Base-by-base conservation (phyloP, 2,888 invertebrate species). In the Leuctra nigra region DNA sequence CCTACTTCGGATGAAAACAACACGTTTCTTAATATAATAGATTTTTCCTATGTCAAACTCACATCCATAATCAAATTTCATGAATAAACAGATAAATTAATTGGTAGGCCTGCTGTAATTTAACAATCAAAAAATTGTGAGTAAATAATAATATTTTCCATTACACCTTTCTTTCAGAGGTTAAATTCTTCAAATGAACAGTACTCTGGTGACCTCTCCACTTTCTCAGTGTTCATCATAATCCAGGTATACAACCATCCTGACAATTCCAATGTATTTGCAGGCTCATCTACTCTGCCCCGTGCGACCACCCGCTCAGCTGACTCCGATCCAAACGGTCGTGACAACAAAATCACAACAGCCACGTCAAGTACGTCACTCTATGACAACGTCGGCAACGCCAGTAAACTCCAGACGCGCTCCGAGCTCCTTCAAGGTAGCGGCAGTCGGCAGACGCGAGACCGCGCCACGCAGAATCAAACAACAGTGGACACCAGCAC, bases 321-420 rank as follows among this genome's bases (percentile, higher is more conserved):
- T 41, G 86, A 86, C 69, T 79, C 83, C 47, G 86, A 85, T 56
- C 68, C 69, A 35, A 68, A 65, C 58, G 63, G 56, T 44, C 46
- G 63, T 46, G 63, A 59, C 56, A 86, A 85, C 59, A 89, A 87
- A 71, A 87, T 90, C 58, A 84, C 87, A 50, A 84, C 88, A 24
- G 90, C 90, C 53, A 88, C 91, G n/a, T 91, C 90, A 61, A 89
- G 89, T 65, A 89, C 89, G 36, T 91, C 91, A 54, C 81, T 93
- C 48, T 91, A 91, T 69, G 91, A 91, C 74, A 91, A 91, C 70
- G 91, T 91, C 35, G 71, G 71, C 65, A 47, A 47, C 47, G 22
- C 47, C n/a, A 47, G 14, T 69, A 69, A 60, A 64, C 68, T 4
- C 67, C 65, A 23, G 64, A 66, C 25, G 66, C 68, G n/a, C 66